A percentile compares a stretch with the other conserved stretches of the same genome.
Evolutionary conservation across 2,888 invertebrate species (phyloP).

Genomic region (Eupithecia vulgata): DNA sequence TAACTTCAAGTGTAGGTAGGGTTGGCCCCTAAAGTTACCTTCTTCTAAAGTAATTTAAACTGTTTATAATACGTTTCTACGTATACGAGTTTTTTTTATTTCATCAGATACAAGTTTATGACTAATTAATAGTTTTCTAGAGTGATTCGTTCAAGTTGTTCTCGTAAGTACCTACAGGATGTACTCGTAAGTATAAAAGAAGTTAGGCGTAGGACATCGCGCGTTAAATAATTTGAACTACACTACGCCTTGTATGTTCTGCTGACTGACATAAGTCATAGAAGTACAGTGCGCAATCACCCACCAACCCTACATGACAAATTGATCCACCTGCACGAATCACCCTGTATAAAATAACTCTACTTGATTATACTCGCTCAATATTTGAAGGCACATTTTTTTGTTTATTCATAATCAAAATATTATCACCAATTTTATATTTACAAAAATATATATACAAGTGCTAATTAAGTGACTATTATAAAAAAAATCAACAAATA

Average conservation of each 20-base stretch:
- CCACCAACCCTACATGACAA: not conserved
- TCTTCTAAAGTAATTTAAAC: not conserved
- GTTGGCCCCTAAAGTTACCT: not conserved
- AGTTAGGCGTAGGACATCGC: not conserved
- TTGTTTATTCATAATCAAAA: slow-evolving; percentile 25
- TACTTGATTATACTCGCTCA: slow-evolving; percentile 15
- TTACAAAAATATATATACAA: slow-evolving; percentile 35
- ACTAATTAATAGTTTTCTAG: not conserved
- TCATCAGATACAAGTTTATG: not conserved
- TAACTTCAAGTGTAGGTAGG: not conserved
- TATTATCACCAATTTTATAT: slow-evolving; percentile 19
- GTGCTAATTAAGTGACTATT: slow-evolving; percentile 21
- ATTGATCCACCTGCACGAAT: slow-evolving; percentile 7
- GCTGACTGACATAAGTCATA: not conserved
- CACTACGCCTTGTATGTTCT: not conserved
- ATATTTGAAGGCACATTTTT: slow-evolving; percentile 31
- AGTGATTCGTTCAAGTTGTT: not conserved
- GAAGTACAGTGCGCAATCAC: not conserved
- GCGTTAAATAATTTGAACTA: not conserved
- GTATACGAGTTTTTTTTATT: not conserved
- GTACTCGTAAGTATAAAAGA: not conserved
- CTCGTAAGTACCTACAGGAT: not conserved
- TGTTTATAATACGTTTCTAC: not conserved
- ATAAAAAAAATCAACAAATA: slow-evolving; percentile 12
- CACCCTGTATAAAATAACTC: slow-evolving; percentile 14